Base-by-base conservation (phyloP, 1,140 invertebrate species). In the Trachymyrmex cornetzi region DNA sequence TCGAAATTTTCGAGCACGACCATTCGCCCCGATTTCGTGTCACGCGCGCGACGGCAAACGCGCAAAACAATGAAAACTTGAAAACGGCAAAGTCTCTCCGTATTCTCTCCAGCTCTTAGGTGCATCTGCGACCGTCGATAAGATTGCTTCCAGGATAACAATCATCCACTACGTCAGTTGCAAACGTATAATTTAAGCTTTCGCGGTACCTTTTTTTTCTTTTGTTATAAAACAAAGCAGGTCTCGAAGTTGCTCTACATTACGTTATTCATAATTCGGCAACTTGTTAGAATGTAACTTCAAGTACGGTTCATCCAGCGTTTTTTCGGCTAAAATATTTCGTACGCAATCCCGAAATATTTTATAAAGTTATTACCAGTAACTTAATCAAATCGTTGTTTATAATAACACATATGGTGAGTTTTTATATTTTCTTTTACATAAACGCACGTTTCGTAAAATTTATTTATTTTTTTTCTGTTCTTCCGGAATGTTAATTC, bases 11-110 rank as follows among this genome's bases (percentile, higher is more conserved):
- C 74, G 59, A 64, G 55, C 38, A 44, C 75, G 59, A 30, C 85
- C 64, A 72, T 82, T 72, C 85, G 27, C n/a, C 66, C 77, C 77
- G 77, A 87, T 87, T 87, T 84, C 67, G 85, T 74, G 85, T 84
- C 85, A 75, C 85, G 77, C 69, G 77, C 69, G 59, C 85, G 77
- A 80, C 24, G 50, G 61, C 50, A 24, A 38, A 48, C 82, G 82
- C 82, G 82, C 64, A 86, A 86, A 86, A 86, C 64, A 80, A 86
- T 86, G 77, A 80, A 86, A 80, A 80, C 53, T 86, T 59, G 16
- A 53, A 50, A 71, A 50, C n/a, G 48, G n/a, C 69, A 0, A 61
- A 50, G 14, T 24, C 34, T 44, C 53, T 9, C 7, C 27, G 48
- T 48, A 24, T 48, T 64, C 19, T 69, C 38, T 64, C n/a, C 14